Evolutionary conservation across 2,797 vertebrate genomes (phyloP), one percentile per base, ranked within the genome.

Genomic region (Gambusia yucatana): DNA sequence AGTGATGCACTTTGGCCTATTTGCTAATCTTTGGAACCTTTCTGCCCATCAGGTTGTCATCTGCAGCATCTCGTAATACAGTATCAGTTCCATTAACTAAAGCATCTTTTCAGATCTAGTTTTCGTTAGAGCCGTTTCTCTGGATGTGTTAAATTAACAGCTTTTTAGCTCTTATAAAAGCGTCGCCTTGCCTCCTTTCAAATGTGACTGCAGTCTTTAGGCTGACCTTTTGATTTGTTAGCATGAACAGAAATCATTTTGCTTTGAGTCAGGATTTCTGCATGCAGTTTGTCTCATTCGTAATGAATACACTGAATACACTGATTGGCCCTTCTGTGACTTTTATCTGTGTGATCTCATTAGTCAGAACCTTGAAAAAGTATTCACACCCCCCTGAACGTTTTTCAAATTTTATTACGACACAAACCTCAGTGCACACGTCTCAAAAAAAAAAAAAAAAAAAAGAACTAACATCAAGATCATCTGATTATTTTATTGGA

Each of bases 1-100:
- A 78, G 77, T 4, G 7, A 74, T 75, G 87, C 76, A 86, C 79
- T 86, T 76, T 88, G 81, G 80, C 79, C 90, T 84, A 78, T 78
- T 55, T 79, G 36, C 73, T 75, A 72, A 80, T 89, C 76, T 76
- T 81, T 85, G 63, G 65, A 78, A 39, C 69, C 73, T 78, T 67
- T 71, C 61, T 69, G 48, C 84, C 76, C 52, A 75, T 84, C 85
- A 77, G 9, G 77, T 74, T 20, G 52, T 39, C 67, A 30, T 36
- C 59, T 72, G n/a, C 46, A 72, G 43, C 39, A 50, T 82, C 73
- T 80, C 20, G 59, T 74, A 43, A 65, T 57, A 65, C 30, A 30
- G 46, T 55, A 50, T 81, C 63, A 43, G 13, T 70, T 67, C 61
- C 76, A 71, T 81, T 76, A 59, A 74, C 57, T 52, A 22, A 72